phyloP scores from a whole-genome alignment of 92 coral and sea anemone species.

The Zoanthus sansibaricus region DNA sequence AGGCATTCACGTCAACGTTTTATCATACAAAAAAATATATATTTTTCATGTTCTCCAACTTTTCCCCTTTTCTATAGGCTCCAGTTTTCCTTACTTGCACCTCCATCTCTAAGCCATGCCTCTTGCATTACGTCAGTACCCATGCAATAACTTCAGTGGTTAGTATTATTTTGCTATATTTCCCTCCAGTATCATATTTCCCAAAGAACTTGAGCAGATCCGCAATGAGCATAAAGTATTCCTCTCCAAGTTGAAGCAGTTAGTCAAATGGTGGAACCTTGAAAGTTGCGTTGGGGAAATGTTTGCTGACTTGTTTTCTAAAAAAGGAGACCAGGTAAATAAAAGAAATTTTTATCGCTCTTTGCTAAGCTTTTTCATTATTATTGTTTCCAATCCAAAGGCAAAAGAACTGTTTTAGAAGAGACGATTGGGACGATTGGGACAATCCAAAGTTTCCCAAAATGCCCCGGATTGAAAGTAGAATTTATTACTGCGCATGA shows the following conservation, averaged over 20 bases:
- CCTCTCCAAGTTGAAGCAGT: conserved; percentile 37
- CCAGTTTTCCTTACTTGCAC: neutral
- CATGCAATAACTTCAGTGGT: neutral
- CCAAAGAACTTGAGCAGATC: conserved; percentile 51
- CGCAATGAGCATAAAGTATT: conserved; percentile 54
- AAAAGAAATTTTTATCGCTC: too few relatives aligned
- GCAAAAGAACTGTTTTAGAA: too few relatives aligned
- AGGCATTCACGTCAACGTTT: too few relatives aligned
- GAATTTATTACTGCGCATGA: too few relatives aligned
- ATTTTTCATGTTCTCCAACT: too few relatives aligned
- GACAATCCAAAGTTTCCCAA: too few relatives aligned
- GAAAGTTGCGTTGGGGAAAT: conserved; percentile 69
- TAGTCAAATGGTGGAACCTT: conserved; percentile 61
- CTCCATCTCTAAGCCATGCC: neutral
- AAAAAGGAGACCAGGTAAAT: conserved; percentile 50
- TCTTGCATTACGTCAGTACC: neutral
- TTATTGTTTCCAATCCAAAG: too few relatives aligned
- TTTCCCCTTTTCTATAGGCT: too few relatives aligned
- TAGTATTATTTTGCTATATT: neutral
- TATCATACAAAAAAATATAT: too few relatives aligned
- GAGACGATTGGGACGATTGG: too few relatives aligned
- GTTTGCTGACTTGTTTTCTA: conserved; percentile 60
- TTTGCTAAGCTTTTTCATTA: neutral
- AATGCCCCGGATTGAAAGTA: too few relatives aligned
- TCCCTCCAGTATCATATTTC: conserved; percentile 58